Evolutionary conservation across 2,797 vertebrate species (phyloP).

Genomic region (Gymnopithys bicolor): DNA sequence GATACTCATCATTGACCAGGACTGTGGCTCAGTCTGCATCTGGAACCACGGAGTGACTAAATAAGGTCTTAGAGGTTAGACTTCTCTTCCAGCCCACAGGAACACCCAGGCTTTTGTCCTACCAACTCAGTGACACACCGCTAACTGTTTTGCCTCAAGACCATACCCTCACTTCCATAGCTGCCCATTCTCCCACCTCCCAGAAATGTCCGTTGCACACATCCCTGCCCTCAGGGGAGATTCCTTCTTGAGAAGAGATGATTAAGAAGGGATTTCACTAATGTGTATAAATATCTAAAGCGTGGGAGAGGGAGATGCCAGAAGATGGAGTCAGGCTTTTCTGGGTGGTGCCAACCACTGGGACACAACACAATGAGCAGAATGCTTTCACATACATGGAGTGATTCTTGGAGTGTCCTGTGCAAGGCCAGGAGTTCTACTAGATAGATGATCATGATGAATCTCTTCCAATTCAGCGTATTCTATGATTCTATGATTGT

Average conservation of each 20-base stretch:
- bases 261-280: not conserved
- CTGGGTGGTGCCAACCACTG: not conserved
- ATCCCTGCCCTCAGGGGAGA: not conserved
- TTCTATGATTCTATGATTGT: not conserved
- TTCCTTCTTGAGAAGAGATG: not conserved
- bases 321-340: not conserved
- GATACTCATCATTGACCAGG: not conserved
- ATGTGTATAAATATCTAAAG: not conserved
- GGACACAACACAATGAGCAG: not conserved
- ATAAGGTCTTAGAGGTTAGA: too few relatives aligned
- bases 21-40: fast-evolving
- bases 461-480: not conserved
- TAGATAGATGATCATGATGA: not conserved
- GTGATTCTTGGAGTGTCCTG: not conserved
- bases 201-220: not conserved
- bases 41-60: not conserved
- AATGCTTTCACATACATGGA: not conserved
- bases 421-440: too few relatives aligned
- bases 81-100: not conserved
- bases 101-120: not conserved
- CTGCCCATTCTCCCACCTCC: not conserved
- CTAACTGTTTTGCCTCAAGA: not conserved
- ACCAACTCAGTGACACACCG: fast-evolving
- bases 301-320: too few relatives aligned
- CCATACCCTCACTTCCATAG: fast-evolving